phyloP scores from a whole-genome alignment of 37 sponge, comb jelly and placozoan species.

The Cliona cf. orientalis region DNA sequence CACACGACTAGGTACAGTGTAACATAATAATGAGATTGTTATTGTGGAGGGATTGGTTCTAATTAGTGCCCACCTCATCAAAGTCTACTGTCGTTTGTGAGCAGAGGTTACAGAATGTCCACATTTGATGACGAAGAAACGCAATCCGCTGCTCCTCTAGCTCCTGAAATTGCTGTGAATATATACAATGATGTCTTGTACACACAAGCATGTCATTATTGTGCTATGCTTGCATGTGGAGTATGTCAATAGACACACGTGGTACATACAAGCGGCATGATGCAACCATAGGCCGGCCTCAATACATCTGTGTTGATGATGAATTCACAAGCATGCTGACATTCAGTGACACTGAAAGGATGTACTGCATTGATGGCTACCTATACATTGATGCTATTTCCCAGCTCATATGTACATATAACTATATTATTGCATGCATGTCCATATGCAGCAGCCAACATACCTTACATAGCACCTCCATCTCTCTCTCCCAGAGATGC shows the following conservation, averaged over 20 bases:
- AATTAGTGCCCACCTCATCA: conserved; percentile 60
- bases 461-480: conserved; percentile 83
- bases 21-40: neutral
- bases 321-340: no score
- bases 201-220: no score
- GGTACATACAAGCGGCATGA: neutral
- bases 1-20: conserved; percentile 44
- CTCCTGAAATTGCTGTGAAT: conserved; percentile 88
- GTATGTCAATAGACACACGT: neutral
- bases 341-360: no score
- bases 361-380: no score
- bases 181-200: no score
- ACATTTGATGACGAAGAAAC: conserved; percentile 82
- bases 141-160: conserved; percentile 85
- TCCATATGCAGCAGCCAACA: conserved; percentile 5
- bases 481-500: conserved; percentile 88
- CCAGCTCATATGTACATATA: no score
- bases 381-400: no score
- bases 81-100: conserved; percentile 77
- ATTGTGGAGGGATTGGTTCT: neutral
- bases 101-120: conserved; percentile 70
- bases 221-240: no score
- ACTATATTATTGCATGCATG: no score
- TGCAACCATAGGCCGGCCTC: no score
- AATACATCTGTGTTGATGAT: no score